These are phyloP conservation scores for Bettongia penicillata DNA, from an alignment of 2,113 vertebrate species.

Conservation along the genomic window DNA sequence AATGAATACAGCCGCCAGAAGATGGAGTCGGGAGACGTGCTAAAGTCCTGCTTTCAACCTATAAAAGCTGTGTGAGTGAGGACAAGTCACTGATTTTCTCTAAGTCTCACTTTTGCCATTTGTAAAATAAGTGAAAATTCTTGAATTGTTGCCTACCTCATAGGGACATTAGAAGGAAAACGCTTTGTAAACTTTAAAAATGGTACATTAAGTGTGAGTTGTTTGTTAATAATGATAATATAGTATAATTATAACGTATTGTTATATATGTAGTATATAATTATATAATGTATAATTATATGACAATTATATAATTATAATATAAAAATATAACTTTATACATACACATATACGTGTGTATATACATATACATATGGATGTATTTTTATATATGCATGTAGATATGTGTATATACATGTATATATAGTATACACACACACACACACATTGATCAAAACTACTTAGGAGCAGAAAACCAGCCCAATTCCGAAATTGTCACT, in stretches of 20 bases:
- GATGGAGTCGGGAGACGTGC: background rate
- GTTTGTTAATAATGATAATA: background rate
- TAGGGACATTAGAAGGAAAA: background rate
- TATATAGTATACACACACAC: too few relatives aligned
- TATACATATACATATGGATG: too few relatives aligned
- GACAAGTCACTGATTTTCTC: background rate
- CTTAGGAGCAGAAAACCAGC: slow-evolving; percentile 13
- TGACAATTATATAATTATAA: background rate
- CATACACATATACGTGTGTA: too few relatives aligned
- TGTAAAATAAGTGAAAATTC: background rate
- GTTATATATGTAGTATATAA: background rate
- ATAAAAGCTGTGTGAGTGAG: background rate
- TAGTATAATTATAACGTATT: background rate
- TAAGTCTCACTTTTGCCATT: background rate
- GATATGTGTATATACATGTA: too few relatives aligned
- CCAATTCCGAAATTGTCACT: background rate
- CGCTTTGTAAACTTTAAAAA: background rate
- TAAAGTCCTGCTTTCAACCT: background rate
- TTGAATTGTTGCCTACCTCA: background rate
- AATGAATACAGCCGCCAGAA: slow-evolving; percentile 23
- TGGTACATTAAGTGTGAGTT: background rate
- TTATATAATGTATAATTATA: too few relatives aligned
- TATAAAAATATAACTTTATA: background rate
- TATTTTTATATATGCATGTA: too few relatives aligned
- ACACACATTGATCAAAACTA: slow-evolving; percentile 5